phyloP scores from a whole-genome alignment of 2,797 vertebrate species.

The Anguilla anguilla region DNA sequence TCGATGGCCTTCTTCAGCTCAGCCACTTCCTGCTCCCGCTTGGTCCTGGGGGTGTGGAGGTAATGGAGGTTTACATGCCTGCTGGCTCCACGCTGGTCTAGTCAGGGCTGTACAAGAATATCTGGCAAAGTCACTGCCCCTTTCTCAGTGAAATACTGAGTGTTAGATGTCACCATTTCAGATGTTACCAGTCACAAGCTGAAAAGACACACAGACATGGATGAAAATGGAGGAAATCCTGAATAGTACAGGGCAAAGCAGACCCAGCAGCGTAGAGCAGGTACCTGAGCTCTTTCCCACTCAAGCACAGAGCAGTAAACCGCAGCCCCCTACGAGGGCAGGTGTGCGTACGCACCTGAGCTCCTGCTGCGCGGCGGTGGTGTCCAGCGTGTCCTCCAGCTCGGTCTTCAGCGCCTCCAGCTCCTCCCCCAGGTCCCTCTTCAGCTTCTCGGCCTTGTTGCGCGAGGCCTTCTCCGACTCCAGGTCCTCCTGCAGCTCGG shows the following conservation, averaged over 20 bases:
- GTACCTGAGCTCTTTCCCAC: neutral
- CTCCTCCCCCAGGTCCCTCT: slow-evolving; percentile 93
- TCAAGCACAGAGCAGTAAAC: neutral
- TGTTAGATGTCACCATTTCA: neutral
- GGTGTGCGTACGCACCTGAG: slow-evolving; percentile 76
- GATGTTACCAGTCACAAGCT: neutral
- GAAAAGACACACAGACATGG: too few species aligned
- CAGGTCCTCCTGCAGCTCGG: slow-evolving; percentile 93
- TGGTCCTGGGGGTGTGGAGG: slow-evolving; percentile 74
- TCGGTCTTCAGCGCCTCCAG: slow-evolving; percentile 95
- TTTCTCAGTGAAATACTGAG: neutral
- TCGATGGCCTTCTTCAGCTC: slow-evolving; percentile 96
- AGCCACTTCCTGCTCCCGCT: slow-evolving; percentile 93
- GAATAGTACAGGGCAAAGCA: too few species aligned
- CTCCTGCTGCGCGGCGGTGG: slow-evolving; percentile 95
- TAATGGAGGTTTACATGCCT: neutral
- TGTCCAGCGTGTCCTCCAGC: slow-evolving; percentile 95
- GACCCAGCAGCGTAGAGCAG: neutral
- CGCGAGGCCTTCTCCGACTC: slow-evolving; percentile 90
- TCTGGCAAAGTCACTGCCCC: neutral
- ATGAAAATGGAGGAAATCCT: too few species aligned
- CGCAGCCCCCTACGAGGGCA: neutral
- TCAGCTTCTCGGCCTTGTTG: slow-evolving; percentile 95
- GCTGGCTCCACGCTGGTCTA: too few species aligned
- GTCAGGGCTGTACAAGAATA: neutral